Evolutionary conservation across 2,797 vertebrate genomes (phyloP).

Genomic region (Anniella stebbinsi): DNA sequence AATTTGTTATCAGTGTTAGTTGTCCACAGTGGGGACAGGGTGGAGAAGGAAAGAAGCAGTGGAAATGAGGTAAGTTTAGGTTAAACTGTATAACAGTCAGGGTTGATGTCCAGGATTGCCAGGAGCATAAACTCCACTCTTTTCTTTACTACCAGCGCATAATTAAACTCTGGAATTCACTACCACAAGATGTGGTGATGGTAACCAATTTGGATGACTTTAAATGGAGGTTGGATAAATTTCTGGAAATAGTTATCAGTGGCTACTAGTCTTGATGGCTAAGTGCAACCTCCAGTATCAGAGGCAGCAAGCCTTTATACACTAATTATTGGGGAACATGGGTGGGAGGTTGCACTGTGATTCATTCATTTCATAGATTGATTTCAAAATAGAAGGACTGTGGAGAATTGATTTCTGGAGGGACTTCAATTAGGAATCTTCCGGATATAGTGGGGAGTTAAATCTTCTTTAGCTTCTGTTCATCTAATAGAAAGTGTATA

Average conservation of each 20-base stretch:
- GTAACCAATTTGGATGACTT: too few relatives aligned
- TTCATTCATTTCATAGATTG: slow-evolving; percentile 55
- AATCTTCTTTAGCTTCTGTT: neutral
- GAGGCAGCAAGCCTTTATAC: too few relatives aligned
- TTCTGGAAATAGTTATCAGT: too few relatives aligned
- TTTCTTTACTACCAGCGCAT: neutral
- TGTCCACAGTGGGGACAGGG: neutral
- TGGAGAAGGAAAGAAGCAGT: neutral
- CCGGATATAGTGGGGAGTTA: neutral
- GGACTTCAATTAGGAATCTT: neutral
- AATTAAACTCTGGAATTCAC: too few relatives aligned
- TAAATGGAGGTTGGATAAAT: too few relatives aligned
- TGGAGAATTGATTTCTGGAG: neutral
- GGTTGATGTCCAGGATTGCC: neutral
- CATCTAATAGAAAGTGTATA: neutral
- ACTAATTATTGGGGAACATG: too few relatives aligned
- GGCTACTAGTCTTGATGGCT: too few relatives aligned
- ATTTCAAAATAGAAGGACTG: slow-evolving; percentile 40
- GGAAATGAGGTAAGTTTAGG: neutral
- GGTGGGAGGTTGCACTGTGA: slow-evolving; percentile 38
- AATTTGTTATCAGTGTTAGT: neutral
- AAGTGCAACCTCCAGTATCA: too few relatives aligned
- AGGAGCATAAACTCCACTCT: neutral
- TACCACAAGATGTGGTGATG: too few relatives aligned
- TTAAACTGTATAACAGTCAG: neutral